Percentiles rank a stretch among this genome's conserved stretches.
phyloP scores from a whole-genome alignment of 2,797 vertebrate species.

The Sebastes flavidus region DNA sequence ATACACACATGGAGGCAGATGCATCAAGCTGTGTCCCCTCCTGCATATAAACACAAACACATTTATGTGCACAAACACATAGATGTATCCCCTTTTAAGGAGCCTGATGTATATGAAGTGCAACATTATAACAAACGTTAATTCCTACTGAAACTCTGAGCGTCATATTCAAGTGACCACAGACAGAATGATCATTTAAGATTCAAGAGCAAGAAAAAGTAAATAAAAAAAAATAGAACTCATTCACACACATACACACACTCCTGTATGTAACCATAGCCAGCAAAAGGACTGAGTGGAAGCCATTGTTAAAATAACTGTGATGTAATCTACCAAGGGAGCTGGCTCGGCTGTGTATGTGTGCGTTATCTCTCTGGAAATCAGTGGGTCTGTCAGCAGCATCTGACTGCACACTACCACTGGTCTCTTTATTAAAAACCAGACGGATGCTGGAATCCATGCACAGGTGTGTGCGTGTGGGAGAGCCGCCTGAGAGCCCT shows the following conservation, averaged over 20 bases:
- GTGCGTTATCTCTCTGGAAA: conserved; percentile 68
- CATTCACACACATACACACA: neutral
- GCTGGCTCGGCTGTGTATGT: conserved; percentile 47
- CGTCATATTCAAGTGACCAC: neutral
- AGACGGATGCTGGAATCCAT: conserved; percentile 56
- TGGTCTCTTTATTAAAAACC: conserved; percentile 72
- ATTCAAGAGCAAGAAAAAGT: neutral
- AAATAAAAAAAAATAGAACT: neutral
- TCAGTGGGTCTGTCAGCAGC: conserved; percentile 72
- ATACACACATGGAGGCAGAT: conserved; percentile 18
- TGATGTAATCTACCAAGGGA: conserved; percentile 67
- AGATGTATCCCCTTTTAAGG: neutral
- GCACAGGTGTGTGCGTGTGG: conserved; percentile 60
- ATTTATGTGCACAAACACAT: conserved; percentile 8
- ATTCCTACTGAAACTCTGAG: neutral
- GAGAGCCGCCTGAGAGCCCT: conserved; percentile 13
- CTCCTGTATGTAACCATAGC: conserved; percentile 22
- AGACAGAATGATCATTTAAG: neutral
- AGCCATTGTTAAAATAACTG: conserved; percentile 63
- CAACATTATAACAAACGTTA: neutral
- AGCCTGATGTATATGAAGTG: neutral
- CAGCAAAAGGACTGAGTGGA: conserved; percentile 46
- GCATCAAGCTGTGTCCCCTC: conserved; percentile 23
- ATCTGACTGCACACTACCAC: conserved; percentile 63
- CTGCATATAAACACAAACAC: conserved; percentile 24